Evolutionary conservation across 2,797 vertebrate genomes (phyloP).

Genomic region (Rhinoraja longicauda): DNA sequence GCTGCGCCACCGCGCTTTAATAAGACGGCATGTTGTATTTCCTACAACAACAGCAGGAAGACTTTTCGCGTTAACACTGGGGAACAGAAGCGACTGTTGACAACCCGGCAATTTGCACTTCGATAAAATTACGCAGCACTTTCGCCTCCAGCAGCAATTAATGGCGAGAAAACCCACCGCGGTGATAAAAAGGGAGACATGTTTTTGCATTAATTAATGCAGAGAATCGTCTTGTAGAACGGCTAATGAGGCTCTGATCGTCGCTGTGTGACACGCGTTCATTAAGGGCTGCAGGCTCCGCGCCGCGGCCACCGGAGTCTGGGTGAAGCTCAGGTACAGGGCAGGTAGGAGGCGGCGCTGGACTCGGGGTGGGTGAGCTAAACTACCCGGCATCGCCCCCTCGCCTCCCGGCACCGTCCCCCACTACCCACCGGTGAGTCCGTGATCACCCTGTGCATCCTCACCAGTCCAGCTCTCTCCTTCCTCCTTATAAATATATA

Average conservation of each 20-base stretch:
- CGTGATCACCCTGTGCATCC: too few species aligned
- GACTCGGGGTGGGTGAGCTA: too few species aligned
- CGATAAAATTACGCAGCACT: conserved; percentile 50
- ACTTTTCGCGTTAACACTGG: not conserved
- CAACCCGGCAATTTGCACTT: conserved; percentile 45
- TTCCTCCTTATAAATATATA: too few species aligned
- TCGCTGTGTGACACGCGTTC: conserved; percentile 75
- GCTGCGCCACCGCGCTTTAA: not conserved
- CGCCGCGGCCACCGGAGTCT: too few species aligned
- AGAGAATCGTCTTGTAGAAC: conserved; percentile 79
- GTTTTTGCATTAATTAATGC: conserved; percentile 87
- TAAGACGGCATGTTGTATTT: not conserved
- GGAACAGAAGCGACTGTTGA: not conserved
- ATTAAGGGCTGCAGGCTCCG: conserved; percentile 53
- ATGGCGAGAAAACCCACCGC: conserved; percentile 57
- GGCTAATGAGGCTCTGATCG: conserved; percentile 87
- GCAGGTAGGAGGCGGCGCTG: too few species aligned
- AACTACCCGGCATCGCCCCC: too few species aligned
- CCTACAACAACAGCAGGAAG: not conserved
- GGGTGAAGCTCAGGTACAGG: too few species aligned
- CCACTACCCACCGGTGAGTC: too few species aligned
- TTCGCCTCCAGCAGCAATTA: conserved; percentile 64
- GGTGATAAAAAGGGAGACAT: conserved; percentile 70
- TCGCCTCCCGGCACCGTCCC: too few species aligned
- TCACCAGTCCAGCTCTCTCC: too few species aligned